Evolutionary conservation across 2,888 invertebrate species (phyloP).

Genomic region (Pollenia griseotomentosa): DNA sequence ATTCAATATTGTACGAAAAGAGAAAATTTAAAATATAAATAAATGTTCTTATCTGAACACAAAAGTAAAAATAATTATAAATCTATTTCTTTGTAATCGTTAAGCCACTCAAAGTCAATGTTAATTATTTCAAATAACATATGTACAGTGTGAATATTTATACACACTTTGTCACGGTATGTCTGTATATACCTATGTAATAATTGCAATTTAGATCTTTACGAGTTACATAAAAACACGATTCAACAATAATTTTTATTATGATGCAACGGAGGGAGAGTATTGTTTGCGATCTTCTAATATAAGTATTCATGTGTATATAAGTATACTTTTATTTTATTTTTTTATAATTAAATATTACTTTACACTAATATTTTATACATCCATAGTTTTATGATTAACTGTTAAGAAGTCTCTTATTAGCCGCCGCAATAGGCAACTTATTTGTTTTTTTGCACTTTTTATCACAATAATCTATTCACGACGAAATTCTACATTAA

Average conservation of each 20-base stretch:
- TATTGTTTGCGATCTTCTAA: slow-evolving; percentile 24
- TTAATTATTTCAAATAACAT: slow-evolving; percentile 47
- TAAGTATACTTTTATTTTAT: slow-evolving; percentile 6
- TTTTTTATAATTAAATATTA: background rate
- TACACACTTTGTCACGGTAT: background rate
- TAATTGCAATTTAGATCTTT: slow-evolving; percentile 35
- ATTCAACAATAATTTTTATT: background rate
- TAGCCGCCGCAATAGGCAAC: slow-evolving; percentile 1
- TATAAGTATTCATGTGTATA: background rate
- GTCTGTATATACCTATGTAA: slow-evolving; percentile 5
- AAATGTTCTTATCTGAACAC: background rate
- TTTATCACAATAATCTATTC: slow-evolving; percentile 1
- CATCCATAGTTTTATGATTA: slow-evolving; percentile 36
- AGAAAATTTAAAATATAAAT: background rate
- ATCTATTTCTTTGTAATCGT: slow-evolving; percentile 24
- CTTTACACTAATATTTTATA: slow-evolving; percentile 13
- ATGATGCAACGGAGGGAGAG: slow-evolving; percentile 39
- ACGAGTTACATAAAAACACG: slow-evolving; percentile 48
- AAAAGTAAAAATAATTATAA: slow-evolving; percentile 3
- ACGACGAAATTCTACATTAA: slow-evolving; percentile 44
- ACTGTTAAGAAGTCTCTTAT: background rate
- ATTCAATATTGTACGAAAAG: background rate
- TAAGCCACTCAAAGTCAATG: slow-evolving; percentile 66
- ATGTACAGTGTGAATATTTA: slow-evolving; percentile 3
- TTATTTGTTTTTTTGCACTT: slow-evolving; percentile 1